Evolutionary conservation across 1,140 invertebrate genomes (phyloP).

Genomic region (Vanessa tameamea): DNA sequence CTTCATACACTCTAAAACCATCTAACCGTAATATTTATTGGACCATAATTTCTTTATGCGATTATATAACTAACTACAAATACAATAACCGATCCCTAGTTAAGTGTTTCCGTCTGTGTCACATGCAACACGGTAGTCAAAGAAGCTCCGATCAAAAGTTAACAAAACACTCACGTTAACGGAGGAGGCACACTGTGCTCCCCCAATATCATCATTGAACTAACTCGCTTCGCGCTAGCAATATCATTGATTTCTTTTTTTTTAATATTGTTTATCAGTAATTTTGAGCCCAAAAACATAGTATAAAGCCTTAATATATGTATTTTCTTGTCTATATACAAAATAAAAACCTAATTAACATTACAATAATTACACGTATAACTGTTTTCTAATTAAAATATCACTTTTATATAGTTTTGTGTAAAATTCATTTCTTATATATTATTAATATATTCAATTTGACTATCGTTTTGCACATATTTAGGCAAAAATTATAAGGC

Average conservation of each 20-base stretch:
- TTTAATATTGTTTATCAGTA: background rate
- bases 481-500: constrained; percentile 22
- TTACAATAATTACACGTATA: background rate
- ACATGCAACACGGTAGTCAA: constrained; percentile 9
- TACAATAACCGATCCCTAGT: constrained; percentile 33
- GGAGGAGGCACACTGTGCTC: no score
- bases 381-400: background rate
- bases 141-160: background rate
- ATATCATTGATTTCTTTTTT: background rate
- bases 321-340: background rate
- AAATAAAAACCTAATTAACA: background rate
- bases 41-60: constrained; percentile 27
- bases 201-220: background rate
- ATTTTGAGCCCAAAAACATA: background rate
- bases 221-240: background rate
- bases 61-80: constrained; percentile 32
- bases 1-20: constrained; percentile 30
- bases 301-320: background rate
- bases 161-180: no score
- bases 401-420: background rate
- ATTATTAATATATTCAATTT: background rate
- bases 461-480: constrained; percentile 9
- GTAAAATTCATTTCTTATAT: background rate
- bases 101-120: constrained; percentile 4
- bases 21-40: constrained; percentile 32